phyloP scores from a whole-genome alignment of 2,113 vertebrate genomes.

The Stigmatopora argus region DNA sequence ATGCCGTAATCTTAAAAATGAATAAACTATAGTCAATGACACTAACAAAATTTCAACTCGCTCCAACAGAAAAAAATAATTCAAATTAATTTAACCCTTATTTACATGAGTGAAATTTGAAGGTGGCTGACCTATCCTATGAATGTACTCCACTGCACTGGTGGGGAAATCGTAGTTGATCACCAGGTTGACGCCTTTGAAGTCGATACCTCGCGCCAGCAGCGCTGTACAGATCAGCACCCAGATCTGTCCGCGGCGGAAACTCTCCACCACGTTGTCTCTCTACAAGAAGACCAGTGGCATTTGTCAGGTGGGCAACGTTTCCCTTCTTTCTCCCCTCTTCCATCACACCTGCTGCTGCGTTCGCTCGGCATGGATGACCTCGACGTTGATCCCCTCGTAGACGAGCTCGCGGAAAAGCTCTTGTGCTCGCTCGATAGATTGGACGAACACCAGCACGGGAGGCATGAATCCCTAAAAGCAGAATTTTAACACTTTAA shows the following conservation, averaged over 20 bases:
- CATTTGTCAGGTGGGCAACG: not conserved
- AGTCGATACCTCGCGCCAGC: slow-evolving; percentile 92
- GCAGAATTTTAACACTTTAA: not conserved
- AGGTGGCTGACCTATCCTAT: slow-evolving; percentile 82
- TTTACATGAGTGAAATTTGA: not conserved
- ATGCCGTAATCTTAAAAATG: too few relatives aligned
- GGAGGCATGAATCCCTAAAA: slow-evolving; percentile 87
- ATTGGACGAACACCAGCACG: slow-evolving; percentile 95
- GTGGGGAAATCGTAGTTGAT: slow-evolving; percentile 95
- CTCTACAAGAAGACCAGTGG: slow-evolving; percentile 67
- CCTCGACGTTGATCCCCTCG: slow-evolving; percentile 94
- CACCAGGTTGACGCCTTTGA: slow-evolving; percentile 94
- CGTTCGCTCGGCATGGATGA: slow-evolving; percentile 92
- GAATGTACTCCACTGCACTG: slow-evolving; percentile 92
- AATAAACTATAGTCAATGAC: too few relatives aligned
- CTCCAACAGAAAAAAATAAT: too few relatives aligned
- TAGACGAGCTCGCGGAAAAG: slow-evolving; percentile 94
- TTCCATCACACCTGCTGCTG: slow-evolving; percentile 79
- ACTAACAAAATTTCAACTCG: too few relatives aligned
- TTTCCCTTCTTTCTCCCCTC: rapidly evolving
- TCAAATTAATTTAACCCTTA: not conserved
- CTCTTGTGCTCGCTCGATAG: slow-evolving; percentile 90
- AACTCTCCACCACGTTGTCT: slow-evolving; percentile 86
- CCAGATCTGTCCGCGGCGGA: slow-evolving; percentile 95
- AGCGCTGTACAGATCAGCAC: slow-evolving; percentile 94